phyloP scores from a whole-genome alignment of 1,140 invertebrate species.

The Drosophila auraria region DNA sequence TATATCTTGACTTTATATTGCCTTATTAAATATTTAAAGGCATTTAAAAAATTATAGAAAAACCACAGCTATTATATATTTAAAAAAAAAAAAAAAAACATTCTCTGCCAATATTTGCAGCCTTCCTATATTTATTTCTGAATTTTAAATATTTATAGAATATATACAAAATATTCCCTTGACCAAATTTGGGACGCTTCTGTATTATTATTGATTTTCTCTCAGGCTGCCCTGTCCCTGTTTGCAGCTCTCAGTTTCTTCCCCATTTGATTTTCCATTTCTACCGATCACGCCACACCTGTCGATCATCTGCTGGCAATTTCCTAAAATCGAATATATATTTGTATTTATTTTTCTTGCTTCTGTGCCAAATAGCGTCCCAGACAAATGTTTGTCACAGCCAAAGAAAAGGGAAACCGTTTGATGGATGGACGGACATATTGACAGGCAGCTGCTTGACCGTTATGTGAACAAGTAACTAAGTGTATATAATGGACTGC shows the following conservation, averaged over 20 bases:
- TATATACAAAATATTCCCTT: not conserved
- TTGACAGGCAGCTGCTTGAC: constrained; percentile 33
- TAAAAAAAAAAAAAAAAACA: too few relatives aligned
- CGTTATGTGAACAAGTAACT: constrained; percentile 11
- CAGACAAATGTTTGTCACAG: constrained; percentile 38
- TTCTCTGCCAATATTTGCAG: not conserved
- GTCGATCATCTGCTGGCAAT: constrained; percentile 33
- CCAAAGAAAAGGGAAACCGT: constrained; percentile 34
- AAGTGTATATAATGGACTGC: constrained; percentile 1
- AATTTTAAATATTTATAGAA: not conserved
- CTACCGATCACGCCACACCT: constrained; percentile 30
- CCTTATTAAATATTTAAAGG: too few relatives aligned
- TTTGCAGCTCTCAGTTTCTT: constrained; percentile 8
- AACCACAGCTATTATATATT: too few relatives aligned
- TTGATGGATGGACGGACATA: constrained; percentile 30
- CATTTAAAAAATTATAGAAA: not conserved
- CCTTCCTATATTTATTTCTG: too few relatives aligned
- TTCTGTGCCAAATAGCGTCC: constrained; percentile 20
- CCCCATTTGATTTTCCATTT: constrained; percentile 2
- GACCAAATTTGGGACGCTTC: constrained; percentile 4
- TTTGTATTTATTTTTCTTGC: constrained; percentile 9
- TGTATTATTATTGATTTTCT: not conserved
- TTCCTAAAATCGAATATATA: constrained; percentile 21
- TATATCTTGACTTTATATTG: too few relatives aligned
- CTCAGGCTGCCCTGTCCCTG: not conserved